Evolutionary conservation across 2,113 vertebrate species (phyloP), one percentile per base, ranked within the genome.

Genomic region (Podarcis raffonei): DNA sequence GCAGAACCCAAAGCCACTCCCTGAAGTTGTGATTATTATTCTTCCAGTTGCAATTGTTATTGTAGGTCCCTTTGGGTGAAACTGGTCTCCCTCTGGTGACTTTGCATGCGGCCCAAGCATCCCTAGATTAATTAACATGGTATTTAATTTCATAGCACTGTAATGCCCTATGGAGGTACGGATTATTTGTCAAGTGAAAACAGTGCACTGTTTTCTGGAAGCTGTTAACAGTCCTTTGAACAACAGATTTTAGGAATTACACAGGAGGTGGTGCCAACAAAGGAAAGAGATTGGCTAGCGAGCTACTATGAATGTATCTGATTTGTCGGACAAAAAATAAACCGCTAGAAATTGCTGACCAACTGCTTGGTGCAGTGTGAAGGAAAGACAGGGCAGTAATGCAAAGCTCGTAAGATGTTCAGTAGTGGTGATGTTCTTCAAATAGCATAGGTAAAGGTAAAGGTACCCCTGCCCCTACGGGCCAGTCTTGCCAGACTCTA

Each of bases 151-250:
- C 72, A 90, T 87, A 75, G 89, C 81, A 85, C 48, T 78, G 12
- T 57, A 42, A 57, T 81, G 22, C 85, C 39, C 57, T 1, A 0
- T 0, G 39, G 59, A 72, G 27, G 1, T n/a, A 4, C 5, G 62
- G 78, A 80, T 62, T 69, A 89, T 72, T 81, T 77, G 6, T 30
- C 72, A 72, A 65, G 65, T 23, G 27, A 87, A 85, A 90, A 53
- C 62, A 69, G 48, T 42, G 4, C 88, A 2, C 48, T 78, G 27
- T 42, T 86, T 79, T 42, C 37, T 83, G 32, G 4, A 32, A 27
- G 12, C 65, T 71, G 32, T 62, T 72, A 71, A 83, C 27, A 25
- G 32, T 0, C 57, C 27, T 13, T 57, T 27, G 42, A 89, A 27
- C 30, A 83, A 39, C 32, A 66, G 65, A 66, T 75, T 85, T n/a